Base-by-base conservation (phyloP, 1,140 invertebrate genomes). In the Euwallacea similis region DNA sequence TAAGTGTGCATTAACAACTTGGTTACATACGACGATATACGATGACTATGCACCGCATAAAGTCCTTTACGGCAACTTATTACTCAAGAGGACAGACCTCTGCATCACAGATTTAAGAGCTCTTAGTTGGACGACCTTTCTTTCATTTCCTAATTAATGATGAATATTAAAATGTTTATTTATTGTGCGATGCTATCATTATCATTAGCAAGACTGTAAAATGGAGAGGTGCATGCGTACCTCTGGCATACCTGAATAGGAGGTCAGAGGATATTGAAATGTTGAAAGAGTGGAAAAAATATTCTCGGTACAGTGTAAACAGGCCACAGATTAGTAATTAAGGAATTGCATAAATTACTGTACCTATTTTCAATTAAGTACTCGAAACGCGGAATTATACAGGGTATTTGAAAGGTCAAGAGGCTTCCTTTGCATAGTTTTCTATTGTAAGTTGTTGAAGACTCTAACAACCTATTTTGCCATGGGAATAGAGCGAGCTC, bases 131-230 rank as follows among this genome's bases (percentile, higher is more conserved):
- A 42, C 59, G 59, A 61, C 59, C 59, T 61, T 43, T 61, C 41
- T 61, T 43, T 61, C 42, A 61, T 61, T 61, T 61, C 59, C 59
- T 61, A 61, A 61, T 61, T 61, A 61, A 61, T 61, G 7, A 42
- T 61, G 59, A 61, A 61, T 61, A 61, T 43, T 42, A 42, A 61
- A 61, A n/a, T 61, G 59, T 61, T 61, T 61, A 61, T 61, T 61
- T 61, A 61, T 42, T 61, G 11, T 16, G 11, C 6, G 42, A 42
- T 42, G 59, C 8, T 61, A 42, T 41, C 42, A 61, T 61, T 61
- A 61, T 6, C 59, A 61, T 61, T 42, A 61, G 59, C 42, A 33
- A 58, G 55, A 16, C 55, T 10, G 55, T 58, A 58, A 58, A 13
- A 58, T 58, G 21, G 21, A 58, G 55, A 58, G 21, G 55, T 33